Conservation (phyloP, 2,888 invertebrate species). For the Himalopsyche tibetana region DNA sequence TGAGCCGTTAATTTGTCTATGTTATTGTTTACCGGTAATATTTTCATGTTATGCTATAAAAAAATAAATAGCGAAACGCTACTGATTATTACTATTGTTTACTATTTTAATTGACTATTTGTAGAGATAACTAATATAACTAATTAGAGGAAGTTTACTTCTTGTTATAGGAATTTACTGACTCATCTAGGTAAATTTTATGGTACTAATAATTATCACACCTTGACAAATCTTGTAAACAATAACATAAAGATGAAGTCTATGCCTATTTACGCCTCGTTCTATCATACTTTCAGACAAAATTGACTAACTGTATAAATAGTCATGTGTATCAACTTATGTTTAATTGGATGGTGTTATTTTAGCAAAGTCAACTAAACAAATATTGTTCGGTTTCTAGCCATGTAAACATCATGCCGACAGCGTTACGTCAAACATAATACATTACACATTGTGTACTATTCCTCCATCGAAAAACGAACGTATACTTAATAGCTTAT, state of each 20-base stretch:
- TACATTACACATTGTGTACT: background rate
- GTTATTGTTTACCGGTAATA: no score
- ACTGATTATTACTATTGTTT: no score
- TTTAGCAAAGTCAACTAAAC: conserved; percentile 16
- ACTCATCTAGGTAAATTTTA: no score
- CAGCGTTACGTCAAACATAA: background rate
- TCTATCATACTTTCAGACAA: conserved; percentile 1
- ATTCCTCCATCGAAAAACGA: background rate
- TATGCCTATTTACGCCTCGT: background rate
- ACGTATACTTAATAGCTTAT: background rate
- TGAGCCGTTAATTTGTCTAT: no score
- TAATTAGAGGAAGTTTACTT: no score
- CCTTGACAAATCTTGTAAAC: background rate
- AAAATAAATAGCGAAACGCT: no score
- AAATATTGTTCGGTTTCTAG: conserved; percentile 15
- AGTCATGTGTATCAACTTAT: background rate
- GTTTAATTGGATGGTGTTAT: conserved; percentile 10
- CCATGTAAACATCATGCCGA: background rate
- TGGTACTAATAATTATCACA: background rate
- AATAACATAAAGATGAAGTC: background rate
- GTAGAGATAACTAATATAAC: no score
- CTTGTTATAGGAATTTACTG: no score
- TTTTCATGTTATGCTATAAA: no score
- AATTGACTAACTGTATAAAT: conserved; percentile 7
- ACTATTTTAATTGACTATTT: no score